phyloP scores from a whole-genome alignment of 2,888 invertebrate species.

The Cordilura impudica region DNA sequence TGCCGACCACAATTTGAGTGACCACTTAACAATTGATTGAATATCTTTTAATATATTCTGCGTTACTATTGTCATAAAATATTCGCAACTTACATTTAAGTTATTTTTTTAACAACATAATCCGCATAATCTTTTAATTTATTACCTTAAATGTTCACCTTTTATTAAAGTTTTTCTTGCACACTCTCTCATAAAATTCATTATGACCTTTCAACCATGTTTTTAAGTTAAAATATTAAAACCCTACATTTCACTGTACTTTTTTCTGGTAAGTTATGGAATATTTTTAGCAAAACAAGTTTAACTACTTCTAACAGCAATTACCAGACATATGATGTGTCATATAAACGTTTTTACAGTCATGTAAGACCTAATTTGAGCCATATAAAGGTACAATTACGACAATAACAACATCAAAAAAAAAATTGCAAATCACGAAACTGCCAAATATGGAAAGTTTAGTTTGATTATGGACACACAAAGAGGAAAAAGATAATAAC shows the following conservation, averaged over 20 bases:
- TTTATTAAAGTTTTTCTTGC: neutral
- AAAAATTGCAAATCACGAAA: constrained; percentile 1
- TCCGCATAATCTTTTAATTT: too few species aligned
- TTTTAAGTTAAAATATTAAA: constrained; percentile 11
- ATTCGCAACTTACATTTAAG: too few species aligned
- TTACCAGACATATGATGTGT: constrained; percentile 24
- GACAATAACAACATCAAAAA: neutral
- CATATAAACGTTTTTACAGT: constrained; percentile 17
- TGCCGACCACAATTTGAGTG: too few species aligned
- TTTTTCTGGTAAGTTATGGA: neutral
- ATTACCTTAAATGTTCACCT: neutral
- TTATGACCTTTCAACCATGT: constrained; percentile 29
- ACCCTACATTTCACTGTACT: constrained; percentile 23
- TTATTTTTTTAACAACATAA: too few species aligned
- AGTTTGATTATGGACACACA: neutral
- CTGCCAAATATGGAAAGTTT: neutral
- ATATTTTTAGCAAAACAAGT: constrained; percentile 25
- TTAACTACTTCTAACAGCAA: constrained; percentile 2
- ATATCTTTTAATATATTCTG: too few species aligned
- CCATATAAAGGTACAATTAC: constrained; percentile 21
- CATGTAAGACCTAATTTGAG: constrained; percentile 40
- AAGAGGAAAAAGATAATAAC: neutral
- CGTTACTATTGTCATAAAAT: too few species aligned
- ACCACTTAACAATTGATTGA: too few species aligned
- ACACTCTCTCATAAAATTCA: neutral